Conservation (phyloP, 2,113 vertebrate genomes). For the Solea senegalensis region DNA sequence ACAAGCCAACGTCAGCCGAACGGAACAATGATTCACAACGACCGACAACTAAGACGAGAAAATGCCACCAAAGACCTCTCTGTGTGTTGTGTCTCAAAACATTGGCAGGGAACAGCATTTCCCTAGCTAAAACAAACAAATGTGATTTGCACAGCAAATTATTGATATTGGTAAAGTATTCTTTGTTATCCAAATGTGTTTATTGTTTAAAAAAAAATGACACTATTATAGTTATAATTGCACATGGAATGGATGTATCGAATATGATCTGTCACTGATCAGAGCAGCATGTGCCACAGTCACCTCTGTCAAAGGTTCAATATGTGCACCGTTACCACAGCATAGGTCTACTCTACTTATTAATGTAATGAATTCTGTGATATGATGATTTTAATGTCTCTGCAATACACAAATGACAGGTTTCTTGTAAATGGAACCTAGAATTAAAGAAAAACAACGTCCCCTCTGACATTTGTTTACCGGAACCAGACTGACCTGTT, state of each 20-base stretch:
- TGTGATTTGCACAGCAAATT: too few species aligned
- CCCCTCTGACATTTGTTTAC: constrained; percentile 19
- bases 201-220: too few species aligned
- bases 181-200: too few species aligned
- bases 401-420: neutral
- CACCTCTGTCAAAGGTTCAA: neutral
- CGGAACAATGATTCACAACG: too few species aligned
- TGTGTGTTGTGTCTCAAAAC: too few species aligned
- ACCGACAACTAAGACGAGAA: too few species aligned
- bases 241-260: neutral
- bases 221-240: too few species aligned
- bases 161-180: too few species aligned
- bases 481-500: constrained; percentile 20
- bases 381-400: neutral
- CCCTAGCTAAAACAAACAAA: too few species aligned
- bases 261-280: constrained; percentile 8
- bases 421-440: constrained; percentile 4
- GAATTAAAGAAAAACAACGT: constrained; percentile 9
- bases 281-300: neutral
- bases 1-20: too few species aligned
- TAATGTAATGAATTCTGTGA: neutral
- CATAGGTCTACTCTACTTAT: neutral
- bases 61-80: too few species aligned
- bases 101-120: too few species aligned
- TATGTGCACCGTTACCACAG: neutral